phyloP scores from a whole-genome alignment of 2,888 invertebrate genomes.

The Odontomyia ornata region DNA sequence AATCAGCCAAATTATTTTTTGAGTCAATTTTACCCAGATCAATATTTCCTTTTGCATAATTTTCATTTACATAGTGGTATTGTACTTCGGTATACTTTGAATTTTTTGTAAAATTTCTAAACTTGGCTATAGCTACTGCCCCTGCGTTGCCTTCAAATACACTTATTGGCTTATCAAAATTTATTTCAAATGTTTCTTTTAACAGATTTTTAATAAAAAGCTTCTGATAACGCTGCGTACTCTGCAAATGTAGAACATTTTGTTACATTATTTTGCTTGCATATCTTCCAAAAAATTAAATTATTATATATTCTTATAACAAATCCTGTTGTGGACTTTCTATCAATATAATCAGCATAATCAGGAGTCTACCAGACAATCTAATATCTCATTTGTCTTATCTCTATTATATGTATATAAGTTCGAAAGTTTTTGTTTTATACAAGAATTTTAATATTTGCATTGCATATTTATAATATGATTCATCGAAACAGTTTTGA shows the following conservation, averaged over 20 bases:
- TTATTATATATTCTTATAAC: slow-evolving; percentile 57
- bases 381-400: slow-evolving; percentile 34
- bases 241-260: slow-evolving; percentile 54
- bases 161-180: slow-evolving; percentile 52
- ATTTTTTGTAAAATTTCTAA: too few relatives aligned
- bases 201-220: slow-evolving; percentile 51
- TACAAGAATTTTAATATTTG: slow-evolving; percentile 56
- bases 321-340: slow-evolving; percentile 54
- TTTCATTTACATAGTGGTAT: too few relatives aligned
- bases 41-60: too few relatives aligned
- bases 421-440: slow-evolving; percentile 53
- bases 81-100: too few relatives aligned
- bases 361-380: slow-evolving; percentile 57
- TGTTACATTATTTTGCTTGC: slow-evolving; percentile 56
- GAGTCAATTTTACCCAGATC: too few relatives aligned
- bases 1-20: too few relatives aligned
- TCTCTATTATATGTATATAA: slow-evolving; percentile 51
- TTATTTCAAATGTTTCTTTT: slow-evolving; percentile 50
- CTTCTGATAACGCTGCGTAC: slow-evolving; percentile 54
- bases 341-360: slow-evolving; percentile 55
- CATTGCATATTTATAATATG: slow-evolving; percentile 54
- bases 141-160: slow-evolving; percentile 55
- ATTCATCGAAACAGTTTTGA: slow-evolving; percentile 56
- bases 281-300: slow-evolving; percentile 56
- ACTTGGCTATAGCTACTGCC: slow-evolving; percentile 52